Base-by-base conservation (phyloP, 2,888 invertebrate genomes). In the Mantis religiosa region DNA sequence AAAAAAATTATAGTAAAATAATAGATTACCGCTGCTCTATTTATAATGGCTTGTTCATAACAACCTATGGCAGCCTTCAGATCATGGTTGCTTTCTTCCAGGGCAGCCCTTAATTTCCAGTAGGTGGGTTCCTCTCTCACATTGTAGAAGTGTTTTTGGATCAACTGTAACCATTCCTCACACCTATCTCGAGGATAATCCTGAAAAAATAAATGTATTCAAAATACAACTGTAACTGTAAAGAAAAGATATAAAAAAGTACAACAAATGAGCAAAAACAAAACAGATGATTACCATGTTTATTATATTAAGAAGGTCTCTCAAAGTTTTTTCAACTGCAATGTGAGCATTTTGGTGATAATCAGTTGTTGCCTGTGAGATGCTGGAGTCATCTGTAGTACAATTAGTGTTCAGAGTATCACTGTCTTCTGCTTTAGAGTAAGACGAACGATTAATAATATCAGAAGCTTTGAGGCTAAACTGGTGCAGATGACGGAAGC, bases 41-140 rank as follows among this genome's bases (percentile, higher is more conserved):
- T 27, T 81, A 87, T 81, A 71, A 87, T 87, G 0, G 86, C 86
- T 83, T 94, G 94, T 90, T 94, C 94, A 93, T 95, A 95, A 92
- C 94, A 95, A 89, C 95, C 94, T n/a, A 95, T 94, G 0, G 95
- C 95, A 20, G 93, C 93, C 0, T 94, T 93, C 82, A 95, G 92
- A 91, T 95, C 94, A 0, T 95, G 95, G 0, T 94, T 91, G 0
- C 92, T 90, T 91, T n/a, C n/a, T n/a, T 95, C 95, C 0, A 95
- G 91, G 0, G 94, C 94, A 0, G 95, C 95, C 1, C 95, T 92
- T 89, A 95, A 95, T 91, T 95, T 95, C 95, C 95, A 95, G 91
- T 95, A 95, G 1, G 93, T 93, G 0, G 95, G 94, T 0, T 92
- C 92, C 4, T 93, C 92, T 0, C 93, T 93, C 0, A 94, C 93